These are phyloP conservation scores for Antheraea assamensis DNA, from an alignment of 2,888 invertebrate species.

Conservation along the genomic window DNA sequence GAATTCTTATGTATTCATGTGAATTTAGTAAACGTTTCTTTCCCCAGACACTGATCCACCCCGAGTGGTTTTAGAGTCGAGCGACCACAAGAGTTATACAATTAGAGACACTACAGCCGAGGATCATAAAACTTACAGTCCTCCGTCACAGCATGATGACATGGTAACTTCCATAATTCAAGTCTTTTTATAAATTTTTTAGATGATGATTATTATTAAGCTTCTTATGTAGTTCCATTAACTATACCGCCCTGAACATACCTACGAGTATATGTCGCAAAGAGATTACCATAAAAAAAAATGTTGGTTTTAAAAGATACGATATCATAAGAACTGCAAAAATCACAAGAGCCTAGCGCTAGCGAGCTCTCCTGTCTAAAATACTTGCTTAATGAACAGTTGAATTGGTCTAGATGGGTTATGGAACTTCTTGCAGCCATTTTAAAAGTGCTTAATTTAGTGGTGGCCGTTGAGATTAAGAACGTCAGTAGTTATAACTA, in stretches of 20 bases:
- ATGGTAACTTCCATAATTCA: conserved; percentile 45
- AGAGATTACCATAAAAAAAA: background rate
- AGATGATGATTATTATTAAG: too few species aligned
- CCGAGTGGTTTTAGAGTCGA: conserved; percentile 72
- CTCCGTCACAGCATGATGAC: conserved; percentile 52
- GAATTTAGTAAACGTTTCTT: background rate
- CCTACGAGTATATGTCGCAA: too few species aligned
- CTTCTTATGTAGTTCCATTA: too few species aligned
- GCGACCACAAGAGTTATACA: conserved; percentile 69
- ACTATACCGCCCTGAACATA: too few species aligned
- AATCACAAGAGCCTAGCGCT: too few species aligned
- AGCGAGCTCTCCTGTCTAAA: too few species aligned
- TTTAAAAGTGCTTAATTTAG: background rate
- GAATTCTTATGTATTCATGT: background rate
- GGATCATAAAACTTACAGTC: conserved; percentile 49
- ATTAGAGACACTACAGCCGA: conserved; percentile 56
- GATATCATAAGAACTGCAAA: background rate
- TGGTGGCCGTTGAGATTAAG: too few species aligned
- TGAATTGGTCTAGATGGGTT: background rate
- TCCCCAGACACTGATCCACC: conserved; percentile 67
- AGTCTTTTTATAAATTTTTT: too few species aligned
- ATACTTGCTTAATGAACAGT: too few species aligned
- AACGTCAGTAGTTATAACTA: too few species aligned
- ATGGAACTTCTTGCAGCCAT: background rate
- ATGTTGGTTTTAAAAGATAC: background rate